Evolutionary conservation across 2,113 vertebrate species (phyloP), one percentile per base, ranked within the genome.

Genomic region (Marcusenius ussheri): DNA sequence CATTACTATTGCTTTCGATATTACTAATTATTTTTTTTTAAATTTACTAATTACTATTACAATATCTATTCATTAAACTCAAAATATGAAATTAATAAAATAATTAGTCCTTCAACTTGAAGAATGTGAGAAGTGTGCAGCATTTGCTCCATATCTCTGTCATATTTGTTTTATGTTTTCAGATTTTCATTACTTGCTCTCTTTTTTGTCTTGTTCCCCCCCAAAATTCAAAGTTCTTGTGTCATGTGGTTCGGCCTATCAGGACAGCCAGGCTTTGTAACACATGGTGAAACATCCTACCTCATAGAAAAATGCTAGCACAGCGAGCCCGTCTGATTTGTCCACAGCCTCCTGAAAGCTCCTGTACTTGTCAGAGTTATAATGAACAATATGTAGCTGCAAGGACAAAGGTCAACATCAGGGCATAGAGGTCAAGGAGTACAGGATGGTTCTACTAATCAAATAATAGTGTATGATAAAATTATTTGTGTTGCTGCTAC

Each of bases 371-470:
- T 93, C 96, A 8, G 97, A 96, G 89, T 99, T 98, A 94, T 97
- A 99, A 93, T 98, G 97, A 90, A 99, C 97, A 0, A 98, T 90
- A 58, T 99, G 98, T 62, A 98, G 95, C 98, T 99, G 95, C 6
- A 39, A 31, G 35, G 90, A 92, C 90, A 91, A 93, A 91, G 90
- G 42, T 31, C 49, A 87, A 1, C 10, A 53, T 35, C 19, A 24
- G 19, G 35, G 35, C 35, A 80, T 1, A 80, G 35, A 42, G 74
- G 74, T 42, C 31, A 42, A 80, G 15, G 35, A 42, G 35, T 1
- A 42, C 56, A 62, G 56, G 35, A 80, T 70, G 74, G 31, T 17
- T 42, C 31, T 6, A 80, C 1, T 42, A 53, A 53, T 42, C 17
- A 80, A 19, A 42, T 42, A 2, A 80, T 80, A 31, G 10, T 42